These are phyloP conservation scores for Scolopax bukidnonensis DNA, from an alignment of 2,797 vertebrate species.

Conservation along the genomic window DNA sequence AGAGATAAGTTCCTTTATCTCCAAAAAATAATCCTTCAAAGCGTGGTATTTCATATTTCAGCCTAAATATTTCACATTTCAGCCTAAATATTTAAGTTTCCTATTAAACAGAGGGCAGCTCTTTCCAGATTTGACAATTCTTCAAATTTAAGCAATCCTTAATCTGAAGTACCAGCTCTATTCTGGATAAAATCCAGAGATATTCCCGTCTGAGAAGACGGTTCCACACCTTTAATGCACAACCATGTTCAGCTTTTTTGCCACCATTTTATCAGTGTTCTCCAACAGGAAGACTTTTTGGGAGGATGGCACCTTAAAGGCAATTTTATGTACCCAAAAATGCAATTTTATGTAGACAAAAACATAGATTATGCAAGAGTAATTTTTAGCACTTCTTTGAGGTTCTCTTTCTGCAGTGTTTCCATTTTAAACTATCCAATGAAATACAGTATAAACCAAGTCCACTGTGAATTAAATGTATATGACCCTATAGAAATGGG, in stretches of 20 bases:
- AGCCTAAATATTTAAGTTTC: constrained; percentile 60
- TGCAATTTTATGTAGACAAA: background rate
- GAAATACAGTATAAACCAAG: background rate
- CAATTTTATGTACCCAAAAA: background rate
- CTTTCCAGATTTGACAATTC: background rate
- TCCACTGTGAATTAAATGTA: background rate
- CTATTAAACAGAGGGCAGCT: background rate
- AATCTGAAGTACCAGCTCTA: background rate
- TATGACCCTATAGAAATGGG: background rate
- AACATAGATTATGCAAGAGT: background rate
- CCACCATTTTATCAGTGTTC: background rate
- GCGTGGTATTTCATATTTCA: background rate
- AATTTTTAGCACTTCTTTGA: background rate
- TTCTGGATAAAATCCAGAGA: background rate
- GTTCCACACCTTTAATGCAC: background rate
- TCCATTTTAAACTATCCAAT: background rate
- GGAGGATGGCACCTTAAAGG: background rate
- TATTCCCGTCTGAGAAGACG: background rate
- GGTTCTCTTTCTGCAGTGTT: background rate
- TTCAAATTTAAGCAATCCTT: background rate
- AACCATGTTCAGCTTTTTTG: background rate
- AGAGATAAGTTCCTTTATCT: constrained; percentile 52
- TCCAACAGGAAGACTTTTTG: background rate
- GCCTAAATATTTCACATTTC: constrained; percentile 38
- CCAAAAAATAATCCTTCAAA: constrained; percentile 20